Percentiles rank a stretch among this genome's conserved stretches.
These are phyloP conservation scores for Cygnus olor DNA, from an alignment of 2,797 vertebrate species.

Conservation along the genomic window DNA sequence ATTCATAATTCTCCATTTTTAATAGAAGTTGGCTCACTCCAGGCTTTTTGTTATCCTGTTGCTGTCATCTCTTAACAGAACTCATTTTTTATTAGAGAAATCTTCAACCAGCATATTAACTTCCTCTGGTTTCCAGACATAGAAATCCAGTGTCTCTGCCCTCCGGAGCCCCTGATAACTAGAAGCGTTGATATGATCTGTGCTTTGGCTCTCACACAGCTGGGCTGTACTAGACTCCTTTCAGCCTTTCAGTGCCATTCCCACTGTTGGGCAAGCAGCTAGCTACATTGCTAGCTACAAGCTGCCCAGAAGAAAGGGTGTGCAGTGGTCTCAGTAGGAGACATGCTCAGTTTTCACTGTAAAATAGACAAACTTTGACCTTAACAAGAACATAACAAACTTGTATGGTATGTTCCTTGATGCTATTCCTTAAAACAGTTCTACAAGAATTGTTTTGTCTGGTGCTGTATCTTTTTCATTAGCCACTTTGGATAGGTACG, in stretches of 20 bases:
- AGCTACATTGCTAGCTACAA: background rate
- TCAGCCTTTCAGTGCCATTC: background rate
- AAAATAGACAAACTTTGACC: background rate
- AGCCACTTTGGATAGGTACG: background rate
- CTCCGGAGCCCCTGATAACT: background rate
- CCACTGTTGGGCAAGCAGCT: background rate
- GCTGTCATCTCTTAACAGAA: background rate
- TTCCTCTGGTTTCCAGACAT: background rate
- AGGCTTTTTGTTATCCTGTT: background rate
- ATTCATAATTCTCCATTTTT: background rate
- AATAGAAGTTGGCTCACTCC: background rate
- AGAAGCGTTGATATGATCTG: accelerated
- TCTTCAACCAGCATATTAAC: background rate
- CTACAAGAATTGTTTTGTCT: slow-evolving; percentile 1
- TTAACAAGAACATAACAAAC: background rate
- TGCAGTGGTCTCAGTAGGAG: background rate
- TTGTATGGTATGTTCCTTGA: background rate
- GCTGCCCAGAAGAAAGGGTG: background rate
- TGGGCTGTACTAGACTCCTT: background rate
- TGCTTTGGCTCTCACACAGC: background rate
- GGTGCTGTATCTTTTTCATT: background rate
- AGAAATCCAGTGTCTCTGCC: background rate
- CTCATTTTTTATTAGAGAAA: background rate
- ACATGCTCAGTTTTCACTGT: background rate
- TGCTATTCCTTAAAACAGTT: background rate